Conservation (phyloP, 2,888 invertebrate genomes). For the Nesidiocoris tenuis region DNA sequence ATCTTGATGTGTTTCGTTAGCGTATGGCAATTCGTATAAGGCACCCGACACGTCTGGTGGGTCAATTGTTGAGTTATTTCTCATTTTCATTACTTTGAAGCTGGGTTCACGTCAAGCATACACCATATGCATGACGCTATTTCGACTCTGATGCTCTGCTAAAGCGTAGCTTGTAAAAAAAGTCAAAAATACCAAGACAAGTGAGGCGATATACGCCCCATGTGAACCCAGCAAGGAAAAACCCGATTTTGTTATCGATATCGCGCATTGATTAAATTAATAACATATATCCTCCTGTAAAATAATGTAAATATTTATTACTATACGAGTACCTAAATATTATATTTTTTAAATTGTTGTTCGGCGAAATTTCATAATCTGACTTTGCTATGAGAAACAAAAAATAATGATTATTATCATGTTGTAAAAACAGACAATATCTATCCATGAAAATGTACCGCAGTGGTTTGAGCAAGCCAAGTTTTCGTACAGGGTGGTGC, state of each 20-base stretch:
- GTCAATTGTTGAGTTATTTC: neutral
- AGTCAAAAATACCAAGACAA: too few species aligned
- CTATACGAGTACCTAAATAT: constrained; percentile 20
- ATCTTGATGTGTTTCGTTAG: neutral
- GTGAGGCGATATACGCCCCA: too few species aligned
- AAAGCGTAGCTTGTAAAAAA: too few species aligned
- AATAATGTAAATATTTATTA: constrained; percentile 20
- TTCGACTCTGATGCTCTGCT: too few species aligned
- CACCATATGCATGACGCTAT: too few species aligned
- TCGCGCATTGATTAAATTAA: too few species aligned
- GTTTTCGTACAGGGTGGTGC: too few species aligned
- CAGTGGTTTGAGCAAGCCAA: neutral
- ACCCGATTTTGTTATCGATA: too few species aligned
- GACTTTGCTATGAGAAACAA: constrained; percentile 11
- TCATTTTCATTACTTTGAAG: neutral
- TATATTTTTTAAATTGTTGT: constrained; percentile 39
- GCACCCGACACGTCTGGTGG: neutral
- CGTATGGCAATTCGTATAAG: neutral
- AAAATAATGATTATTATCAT: neutral
- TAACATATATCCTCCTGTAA: neutral
- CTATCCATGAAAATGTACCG: constrained; percentile 6
- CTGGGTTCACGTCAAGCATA: too few species aligned
- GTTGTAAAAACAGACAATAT: constrained; percentile 36
- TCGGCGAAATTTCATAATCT: constrained; percentile 17
- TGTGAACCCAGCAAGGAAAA: too few species aligned